These are phyloP conservation scores for Ctenopoma kingsleyae DNA, from an alignment of 2,797 vertebrate genomes.

Conservation along the genomic window DNA sequence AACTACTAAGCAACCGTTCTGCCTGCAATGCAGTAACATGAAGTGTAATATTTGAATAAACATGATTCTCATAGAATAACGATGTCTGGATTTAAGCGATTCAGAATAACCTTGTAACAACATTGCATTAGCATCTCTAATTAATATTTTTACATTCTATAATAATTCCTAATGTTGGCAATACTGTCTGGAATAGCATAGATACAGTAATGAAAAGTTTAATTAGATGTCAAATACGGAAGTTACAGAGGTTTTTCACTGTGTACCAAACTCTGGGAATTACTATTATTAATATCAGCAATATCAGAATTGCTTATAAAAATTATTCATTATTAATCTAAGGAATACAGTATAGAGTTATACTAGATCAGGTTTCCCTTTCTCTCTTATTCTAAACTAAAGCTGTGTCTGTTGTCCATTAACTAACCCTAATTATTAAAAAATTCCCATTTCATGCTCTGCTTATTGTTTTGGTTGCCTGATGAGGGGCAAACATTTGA, in stretches of 20 bases:
- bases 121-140: too few species aligned
- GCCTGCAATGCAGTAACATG: too few species aligned
- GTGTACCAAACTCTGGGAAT: neutral
- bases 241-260: neutral
- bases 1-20: too few species aligned
- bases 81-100: too few species aligned
- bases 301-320: too few species aligned
- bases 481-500: slow-evolving; percentile 11
- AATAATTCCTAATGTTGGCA: neutral
- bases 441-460: neutral
- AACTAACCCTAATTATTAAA: neutral
- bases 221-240: neutral
- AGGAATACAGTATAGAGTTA: neutral
- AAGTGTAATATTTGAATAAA: too few species aligned
- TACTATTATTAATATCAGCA: neutral
- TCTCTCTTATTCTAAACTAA: neutral
- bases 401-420: neutral
- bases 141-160: too few species aligned
- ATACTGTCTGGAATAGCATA: neutral
- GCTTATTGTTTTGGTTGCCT: neutral
- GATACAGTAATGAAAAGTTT: neutral
- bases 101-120: too few species aligned
- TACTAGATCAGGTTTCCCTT: neutral
- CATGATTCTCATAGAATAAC: too few species aligned
- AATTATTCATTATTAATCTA: neutral